phyloP scores from a whole-genome alignment of 2,797 vertebrate genomes.

The Syngnathus acus region DNA sequence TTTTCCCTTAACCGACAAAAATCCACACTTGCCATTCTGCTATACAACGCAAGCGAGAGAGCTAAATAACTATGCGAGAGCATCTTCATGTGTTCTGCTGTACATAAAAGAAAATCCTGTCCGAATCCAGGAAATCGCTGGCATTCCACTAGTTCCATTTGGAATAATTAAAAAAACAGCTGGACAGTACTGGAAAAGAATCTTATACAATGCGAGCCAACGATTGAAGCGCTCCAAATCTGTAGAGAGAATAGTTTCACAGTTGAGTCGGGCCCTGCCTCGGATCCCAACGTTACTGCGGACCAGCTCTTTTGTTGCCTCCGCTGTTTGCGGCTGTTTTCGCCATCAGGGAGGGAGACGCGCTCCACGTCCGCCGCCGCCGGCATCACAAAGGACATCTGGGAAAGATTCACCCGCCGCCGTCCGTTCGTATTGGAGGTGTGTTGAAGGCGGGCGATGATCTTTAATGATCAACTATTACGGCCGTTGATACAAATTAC shows the following conservation, averaged over 20 bases:
- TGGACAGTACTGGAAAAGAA: conserved; percentile 51
- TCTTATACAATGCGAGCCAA: conserved; percentile 51
- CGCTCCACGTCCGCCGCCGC: conserved; percentile 32
- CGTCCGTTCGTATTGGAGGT: conserved; percentile 9
- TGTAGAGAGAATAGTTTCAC: conserved; percentile 41
- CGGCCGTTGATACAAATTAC: no score
- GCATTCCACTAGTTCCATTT: conserved; percentile 60
- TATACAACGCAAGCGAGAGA: conserved; percentile 11
- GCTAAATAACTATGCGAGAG: conserved; percentile 50
- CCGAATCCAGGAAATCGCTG: conserved; percentile 53
- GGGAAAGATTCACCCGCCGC: conserved; percentile 20
- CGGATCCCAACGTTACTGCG: conserved; percentile 42
- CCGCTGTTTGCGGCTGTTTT: conserved; percentile 40
- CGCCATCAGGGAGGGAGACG: conserved; percentile 47
- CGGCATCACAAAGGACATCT: conserved; percentile 23
- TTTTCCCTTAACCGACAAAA: conserved; percentile 31
- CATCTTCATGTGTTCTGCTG: conserved; percentile 42
- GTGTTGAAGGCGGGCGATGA: no score
- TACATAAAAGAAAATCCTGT: conserved; percentile 32
- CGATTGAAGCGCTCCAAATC: conserved; percentile 51
- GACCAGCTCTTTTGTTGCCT: conserved; percentile 36
- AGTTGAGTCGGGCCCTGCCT: conserved; percentile 28
- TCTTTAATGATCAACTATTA: no score
- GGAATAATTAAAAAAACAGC: conserved; percentile 57
- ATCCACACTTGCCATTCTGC: conserved; percentile 58